Percentiles rank a stretch among this genome's conserved stretches.
Conservation (phyloP, 2,888 invertebrate species). For the Nomada fabriciana region DNA sequence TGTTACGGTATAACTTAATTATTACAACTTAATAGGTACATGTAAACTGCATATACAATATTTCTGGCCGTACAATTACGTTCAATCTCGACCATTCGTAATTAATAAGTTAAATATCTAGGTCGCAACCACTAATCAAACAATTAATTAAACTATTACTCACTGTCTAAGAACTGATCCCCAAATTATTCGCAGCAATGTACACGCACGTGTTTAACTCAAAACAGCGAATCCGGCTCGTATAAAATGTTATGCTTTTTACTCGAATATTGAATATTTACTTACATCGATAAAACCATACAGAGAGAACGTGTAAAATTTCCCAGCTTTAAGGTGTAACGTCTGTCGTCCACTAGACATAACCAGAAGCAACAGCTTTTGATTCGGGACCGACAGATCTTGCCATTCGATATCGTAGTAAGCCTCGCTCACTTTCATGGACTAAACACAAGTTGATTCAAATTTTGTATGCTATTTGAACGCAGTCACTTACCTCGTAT, state of each 20-base stretch:
- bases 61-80: too few relatives aligned
- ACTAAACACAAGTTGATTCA: conserved; percentile 79
- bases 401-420: conserved; percentile 86
- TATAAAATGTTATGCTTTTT: too few relatives aligned
- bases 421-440: conserved; percentile 85
- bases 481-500: conserved; percentile 7
- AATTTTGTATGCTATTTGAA: not conserved
- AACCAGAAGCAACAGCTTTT: conserved; percentile 84
- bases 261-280: conserved; percentile 16
- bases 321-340: conserved; percentile 85
- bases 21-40: too few relatives aligned
- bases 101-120: too few relatives aligned
- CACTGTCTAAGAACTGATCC: not conserved
- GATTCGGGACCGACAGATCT: conserved; percentile 81
- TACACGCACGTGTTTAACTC: too few relatives aligned
- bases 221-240: too few relatives aligned
- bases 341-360: conserved; percentile 86
- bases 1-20: too few relatives aligned
- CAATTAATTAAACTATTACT: not conserved
- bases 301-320: conserved; percentile 86
- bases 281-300: conserved; percentile 86
- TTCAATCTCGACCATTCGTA: too few relatives aligned
- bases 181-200: too few relatives aligned
- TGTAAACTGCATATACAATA: too few relatives aligned
- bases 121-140: too few relatives aligned